Percentiles rank a stretch among this genome's conserved stretches.
Conservation (phyloP, 2,888 invertebrate genomes). For the Seladonia tumulorum region DNA sequence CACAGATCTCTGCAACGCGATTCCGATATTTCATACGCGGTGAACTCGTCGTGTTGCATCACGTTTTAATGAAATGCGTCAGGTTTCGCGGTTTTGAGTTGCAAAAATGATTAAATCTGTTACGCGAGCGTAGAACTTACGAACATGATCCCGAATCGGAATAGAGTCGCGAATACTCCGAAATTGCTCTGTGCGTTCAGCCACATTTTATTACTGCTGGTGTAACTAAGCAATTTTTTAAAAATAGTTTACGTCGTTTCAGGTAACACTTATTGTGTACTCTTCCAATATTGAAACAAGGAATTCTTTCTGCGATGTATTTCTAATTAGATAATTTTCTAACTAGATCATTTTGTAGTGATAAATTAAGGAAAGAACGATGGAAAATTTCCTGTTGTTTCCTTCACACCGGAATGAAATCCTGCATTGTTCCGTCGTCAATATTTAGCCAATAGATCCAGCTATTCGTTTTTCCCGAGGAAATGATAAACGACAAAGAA, state of each 20-base stretch:
- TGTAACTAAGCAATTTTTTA: not conserved
- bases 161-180: not conserved
- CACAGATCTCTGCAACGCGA: not conserved
- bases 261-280: no score
- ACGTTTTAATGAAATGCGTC: slow-evolving; percentile 18
- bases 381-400: no score
- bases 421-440: no score
- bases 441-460: not conserved
- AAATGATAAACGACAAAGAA: not conserved
- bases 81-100: not conserved
- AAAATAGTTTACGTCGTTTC: no score
- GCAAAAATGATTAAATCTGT: not conserved
- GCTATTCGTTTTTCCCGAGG: not conserved
- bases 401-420: no score
- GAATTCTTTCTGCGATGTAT: no score
- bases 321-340: no score
- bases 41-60: not conserved
- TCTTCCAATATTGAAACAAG: no score
- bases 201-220: not conserved
- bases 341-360: no score
- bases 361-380: no score
- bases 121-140: not conserved
- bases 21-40: slow-evolving; percentile 19
- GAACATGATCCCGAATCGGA: slow-evolving; percentile 8
- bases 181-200: no score